Percentiles rank a stretch among this genome's conserved stretches.
These are phyloP conservation scores for Echinometra lucunter DNA, from an alignment of 53 echinoderm and acorn worm species.

Conservation along the genomic window DNA sequence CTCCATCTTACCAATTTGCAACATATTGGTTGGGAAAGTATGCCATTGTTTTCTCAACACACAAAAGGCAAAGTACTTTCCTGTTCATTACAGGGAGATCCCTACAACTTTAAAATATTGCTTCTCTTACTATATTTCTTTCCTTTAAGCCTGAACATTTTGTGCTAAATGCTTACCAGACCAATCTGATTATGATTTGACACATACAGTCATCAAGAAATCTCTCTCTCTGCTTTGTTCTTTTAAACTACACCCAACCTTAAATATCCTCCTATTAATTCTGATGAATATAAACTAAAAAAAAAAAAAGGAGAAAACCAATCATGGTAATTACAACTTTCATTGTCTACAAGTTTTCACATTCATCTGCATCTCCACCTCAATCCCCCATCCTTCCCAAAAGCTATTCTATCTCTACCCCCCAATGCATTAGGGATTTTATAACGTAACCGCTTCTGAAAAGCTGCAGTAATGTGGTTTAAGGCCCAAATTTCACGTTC, in stretches of 20 bases:
- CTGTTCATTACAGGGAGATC: neutral
- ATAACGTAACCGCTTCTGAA: neutral
- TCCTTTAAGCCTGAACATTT: neutral
- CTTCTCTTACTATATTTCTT: neutral
- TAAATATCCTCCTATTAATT: neutral
- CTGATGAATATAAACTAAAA: neutral
- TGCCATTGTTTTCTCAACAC: neutral
- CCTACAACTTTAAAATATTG: neutral
- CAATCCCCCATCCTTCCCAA: neutral
- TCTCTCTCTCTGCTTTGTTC: too few relatives aligned
- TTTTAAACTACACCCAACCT: neutral
- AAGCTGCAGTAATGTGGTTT: constrained; percentile 41
- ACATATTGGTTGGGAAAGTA: neutral
- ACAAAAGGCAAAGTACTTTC: neutral
- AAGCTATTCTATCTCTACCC: neutral
- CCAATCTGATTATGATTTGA: neutral
- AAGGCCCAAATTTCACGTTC: neutral
- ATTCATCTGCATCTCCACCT: neutral
- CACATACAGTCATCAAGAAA: neutral
- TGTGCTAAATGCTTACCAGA: neutral
- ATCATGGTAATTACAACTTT: neutral
- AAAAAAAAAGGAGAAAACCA: neutral
- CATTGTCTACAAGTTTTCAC: neutral
- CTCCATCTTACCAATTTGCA: neutral
- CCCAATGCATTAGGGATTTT: neutral